Evolutionary conservation across 2,797 vertebrate species (phyloP).

Genomic region (Phalanger gymnotis): DNA sequence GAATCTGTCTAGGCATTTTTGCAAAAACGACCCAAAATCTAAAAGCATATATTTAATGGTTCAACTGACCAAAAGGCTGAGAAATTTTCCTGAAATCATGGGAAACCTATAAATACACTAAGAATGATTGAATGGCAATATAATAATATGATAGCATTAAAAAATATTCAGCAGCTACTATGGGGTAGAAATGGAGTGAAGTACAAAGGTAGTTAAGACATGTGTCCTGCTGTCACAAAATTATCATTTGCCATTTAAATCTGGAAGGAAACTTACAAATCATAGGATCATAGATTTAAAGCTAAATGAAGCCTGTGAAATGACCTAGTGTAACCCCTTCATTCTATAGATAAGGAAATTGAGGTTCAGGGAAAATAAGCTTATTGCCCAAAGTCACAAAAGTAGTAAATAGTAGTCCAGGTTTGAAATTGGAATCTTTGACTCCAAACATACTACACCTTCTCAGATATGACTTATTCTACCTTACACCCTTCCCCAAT

Average conservation of each 20-base stretch:
- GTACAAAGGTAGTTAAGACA: background rate
- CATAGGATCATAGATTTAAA: background rate
- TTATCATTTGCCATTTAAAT: background rate
- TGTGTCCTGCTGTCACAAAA: background rate
- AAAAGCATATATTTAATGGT: too few relatives aligned
- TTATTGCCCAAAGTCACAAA: background rate
- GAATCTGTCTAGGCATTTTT: too few relatives aligned
- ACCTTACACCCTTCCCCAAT: background rate
- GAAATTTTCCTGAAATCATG: too few relatives aligned
- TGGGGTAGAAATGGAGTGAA: too few relatives aligned
- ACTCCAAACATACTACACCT: background rate
- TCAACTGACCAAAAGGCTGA: too few relatives aligned
- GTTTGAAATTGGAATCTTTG: background rate
- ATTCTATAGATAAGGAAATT: background rate
- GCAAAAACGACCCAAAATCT: too few relatives aligned
- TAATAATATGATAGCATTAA: too few relatives aligned
- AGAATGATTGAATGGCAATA: too few relatives aligned
- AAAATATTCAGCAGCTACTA: too few relatives aligned
- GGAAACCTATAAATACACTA: too few relatives aligned
- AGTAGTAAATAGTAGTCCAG: background rate
- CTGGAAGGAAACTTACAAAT: background rate
- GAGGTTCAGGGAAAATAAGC: background rate
- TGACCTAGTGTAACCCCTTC: background rate
- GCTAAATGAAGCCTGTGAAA: background rate
- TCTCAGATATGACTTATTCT: background rate